Conservation (phyloP, 1,140 invertebrate genomes). For the Parapsyche elsis region DNA sequence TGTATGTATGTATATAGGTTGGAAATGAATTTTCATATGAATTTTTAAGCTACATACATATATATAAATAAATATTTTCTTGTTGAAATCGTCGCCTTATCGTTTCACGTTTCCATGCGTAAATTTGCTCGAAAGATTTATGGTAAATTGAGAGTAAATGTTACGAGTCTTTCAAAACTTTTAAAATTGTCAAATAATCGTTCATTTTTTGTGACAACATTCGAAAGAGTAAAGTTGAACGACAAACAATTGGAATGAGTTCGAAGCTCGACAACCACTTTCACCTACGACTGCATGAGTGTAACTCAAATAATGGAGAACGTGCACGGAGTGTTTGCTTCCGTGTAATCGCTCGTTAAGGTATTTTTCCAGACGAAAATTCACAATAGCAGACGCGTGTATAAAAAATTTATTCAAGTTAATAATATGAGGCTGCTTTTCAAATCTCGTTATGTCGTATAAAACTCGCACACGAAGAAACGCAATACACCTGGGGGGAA, state of each 20-base stretch:
- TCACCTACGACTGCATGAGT: background rate
- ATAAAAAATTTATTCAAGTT: too few species aligned
- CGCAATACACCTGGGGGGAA: too few species aligned
- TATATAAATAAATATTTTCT: too few species aligned
- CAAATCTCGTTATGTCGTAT: too few species aligned
- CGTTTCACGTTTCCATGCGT: background rate
- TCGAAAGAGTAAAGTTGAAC: background rate
- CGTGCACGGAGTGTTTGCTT: background rate
- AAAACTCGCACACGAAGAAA: too few species aligned
- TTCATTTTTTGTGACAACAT: background rate
- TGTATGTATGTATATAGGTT: too few species aligned
- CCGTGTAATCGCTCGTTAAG: slow-evolving; percentile 7
- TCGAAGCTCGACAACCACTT: background rate
- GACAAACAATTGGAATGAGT: background rate
- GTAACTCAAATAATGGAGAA: slow-evolving; percentile 17
- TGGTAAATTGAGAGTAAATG: too few species aligned
- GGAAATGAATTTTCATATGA: too few species aligned
- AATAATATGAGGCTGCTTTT: too few species aligned
- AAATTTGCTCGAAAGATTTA: background rate
- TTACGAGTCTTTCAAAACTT: background rate
- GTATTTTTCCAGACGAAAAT: background rate
- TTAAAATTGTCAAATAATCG: background rate
- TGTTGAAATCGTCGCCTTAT: too few species aligned
- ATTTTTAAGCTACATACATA: too few species aligned
- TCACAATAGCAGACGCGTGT: too few species aligned